A percentile compares a stretch with the other conserved stretches of the same genome.
Conservation (phyloP, 2,888 invertebrate species). For the Lycocerus yunnanus region DNA sequence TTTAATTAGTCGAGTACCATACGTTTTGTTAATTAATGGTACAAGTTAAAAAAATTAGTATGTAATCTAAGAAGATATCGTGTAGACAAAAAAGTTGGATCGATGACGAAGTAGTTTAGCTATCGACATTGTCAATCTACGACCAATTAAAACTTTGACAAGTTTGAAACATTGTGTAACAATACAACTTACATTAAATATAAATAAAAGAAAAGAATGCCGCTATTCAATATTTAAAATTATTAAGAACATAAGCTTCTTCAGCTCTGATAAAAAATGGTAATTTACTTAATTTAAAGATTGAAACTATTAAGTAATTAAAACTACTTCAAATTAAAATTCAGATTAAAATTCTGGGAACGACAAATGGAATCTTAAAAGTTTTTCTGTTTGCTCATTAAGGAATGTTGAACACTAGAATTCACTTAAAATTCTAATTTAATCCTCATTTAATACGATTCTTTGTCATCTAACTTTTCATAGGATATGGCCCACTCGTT, state of each 20-base stretch:
- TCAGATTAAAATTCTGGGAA: conserved; percentile 41
- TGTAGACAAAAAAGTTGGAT: conserved; percentile 38
- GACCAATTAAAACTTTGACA: conserved; percentile 51
- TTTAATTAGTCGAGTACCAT: not conserved
- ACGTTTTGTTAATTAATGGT: conserved; percentile 29
- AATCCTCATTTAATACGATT: conserved; percentile 49
- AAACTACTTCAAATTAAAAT: conserved; percentile 43
- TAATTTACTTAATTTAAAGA: conserved; percentile 3
- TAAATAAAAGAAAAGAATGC: conserved; percentile 34
- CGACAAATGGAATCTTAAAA: conserved; percentile 41
- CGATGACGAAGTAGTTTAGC: conserved; percentile 45
- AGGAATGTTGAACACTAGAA: conserved; percentile 48
- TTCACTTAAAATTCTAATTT: conserved; percentile 50
- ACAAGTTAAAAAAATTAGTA: conserved; percentile 29
- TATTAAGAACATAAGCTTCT: conserved; percentile 6
- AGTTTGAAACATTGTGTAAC: conserved; percentile 51
- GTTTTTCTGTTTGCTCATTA: conserved; percentile 39
- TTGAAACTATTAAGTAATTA: conserved; percentile 25
- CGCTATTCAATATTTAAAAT: conserved; percentile 19
- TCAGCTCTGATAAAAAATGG: not conserved
- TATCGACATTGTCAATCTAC: conserved; percentile 49
- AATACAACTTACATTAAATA: conserved; percentile 45
- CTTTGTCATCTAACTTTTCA: conserved; percentile 42
- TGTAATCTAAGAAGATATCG: conserved; percentile 20
- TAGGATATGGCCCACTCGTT: conserved; percentile 20